Evolutionary conservation across 2,888 invertebrate species (phyloP), one percentile per base, ranked within the genome.

Genomic region (Panorpa germanica): DNA sequence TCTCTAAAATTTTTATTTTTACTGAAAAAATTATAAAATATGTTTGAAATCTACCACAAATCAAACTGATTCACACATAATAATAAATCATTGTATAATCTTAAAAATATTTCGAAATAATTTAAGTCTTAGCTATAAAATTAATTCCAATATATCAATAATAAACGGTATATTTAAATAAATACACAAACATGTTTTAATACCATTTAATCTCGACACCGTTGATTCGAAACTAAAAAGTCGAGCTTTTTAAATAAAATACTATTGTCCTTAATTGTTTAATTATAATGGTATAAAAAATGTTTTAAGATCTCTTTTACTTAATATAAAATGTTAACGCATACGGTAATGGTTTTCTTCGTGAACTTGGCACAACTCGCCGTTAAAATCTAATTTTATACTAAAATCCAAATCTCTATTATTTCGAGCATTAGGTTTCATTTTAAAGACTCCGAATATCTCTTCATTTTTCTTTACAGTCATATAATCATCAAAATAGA

Each of bases 361-460:
- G 39, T 74, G 69, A 37, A 88, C 73, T 51, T 78, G 72, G 35
- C 85, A 77, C 35, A 83, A 59, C 46, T 86, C 85, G 14, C 86
- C 86, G 44, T 90, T 81, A 59, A 96, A 96, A 46, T 85, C 76
- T 27, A 96, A 65, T 46, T 86, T 80, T 36, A 98, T 73, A 40
- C 75, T 74, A 55, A 98, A 96, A 59, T 99, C 98, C 38, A 98
- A 66, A 55, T 98, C 98, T 28, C 98, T 74, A 57, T 85, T 88
- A 58, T 99, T 99, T 10, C 90, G 70, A 35, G 78, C 80, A 59
- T 99, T 99, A 25, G 95, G 96, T 42, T 80, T 81, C 80, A 96
- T 85, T 29, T 75, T 70, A 53, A 98, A 91, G 5, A 71, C 70
- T 15, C 98, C 98, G 29, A 66, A 72, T 34, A 98, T 75, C 52